A percentile compares a stretch with the other conserved stretches of the same genome.
Evolutionary conservation across 2,797 vertebrate genomes (phyloP).

Genomic region (Erpetoichthys calabaricus): DNA sequence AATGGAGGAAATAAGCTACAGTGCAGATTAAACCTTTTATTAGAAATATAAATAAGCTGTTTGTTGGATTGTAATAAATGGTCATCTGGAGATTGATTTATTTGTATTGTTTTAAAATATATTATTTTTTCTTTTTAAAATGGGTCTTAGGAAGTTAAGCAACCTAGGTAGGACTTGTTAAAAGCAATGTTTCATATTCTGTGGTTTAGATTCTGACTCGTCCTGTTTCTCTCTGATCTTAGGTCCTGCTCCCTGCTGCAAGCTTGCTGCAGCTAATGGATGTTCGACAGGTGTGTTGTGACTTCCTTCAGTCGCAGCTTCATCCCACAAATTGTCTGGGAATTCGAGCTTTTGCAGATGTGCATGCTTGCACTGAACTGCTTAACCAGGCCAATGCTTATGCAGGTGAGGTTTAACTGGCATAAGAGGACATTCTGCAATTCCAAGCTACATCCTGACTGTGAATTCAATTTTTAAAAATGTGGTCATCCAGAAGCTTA

Average conservation of each 20-base stretch:
- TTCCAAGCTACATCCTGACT: not conserved
- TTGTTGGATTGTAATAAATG: too few species aligned
- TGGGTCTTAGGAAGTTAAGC: too few species aligned
- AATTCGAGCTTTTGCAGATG: conserved; percentile 82
- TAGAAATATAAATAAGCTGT: too few species aligned
- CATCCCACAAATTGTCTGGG: conserved; percentile 89
- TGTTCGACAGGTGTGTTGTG: conserved; percentile 83
- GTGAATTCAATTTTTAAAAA: not conserved
- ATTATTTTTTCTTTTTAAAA: too few species aligned
- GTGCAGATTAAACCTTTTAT: too few species aligned
- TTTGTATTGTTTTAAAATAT: too few species aligned
- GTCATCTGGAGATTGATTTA: too few species aligned
- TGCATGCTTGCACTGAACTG: conserved; percentile 79
- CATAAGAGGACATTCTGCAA: too few species aligned
- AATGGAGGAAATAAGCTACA: too few species aligned
- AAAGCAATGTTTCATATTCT: too few species aligned
- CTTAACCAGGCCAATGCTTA: conserved; percentile 80
- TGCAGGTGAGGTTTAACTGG: conserved; percentile 59
- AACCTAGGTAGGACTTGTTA: too few species aligned
- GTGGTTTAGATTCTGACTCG: not conserved
- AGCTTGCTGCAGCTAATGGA: conserved; percentile 87
- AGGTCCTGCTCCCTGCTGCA: conserved; percentile 85
- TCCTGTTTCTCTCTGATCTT: conserved; percentile 8
- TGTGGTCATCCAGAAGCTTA: not conserved
- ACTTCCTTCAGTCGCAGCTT: conserved; percentile 89